These are phyloP conservation scores for Neoitamus cyanurus DNA, from an alignment of 2,888 invertebrate genomes.

Conservation along the genomic window DNA sequence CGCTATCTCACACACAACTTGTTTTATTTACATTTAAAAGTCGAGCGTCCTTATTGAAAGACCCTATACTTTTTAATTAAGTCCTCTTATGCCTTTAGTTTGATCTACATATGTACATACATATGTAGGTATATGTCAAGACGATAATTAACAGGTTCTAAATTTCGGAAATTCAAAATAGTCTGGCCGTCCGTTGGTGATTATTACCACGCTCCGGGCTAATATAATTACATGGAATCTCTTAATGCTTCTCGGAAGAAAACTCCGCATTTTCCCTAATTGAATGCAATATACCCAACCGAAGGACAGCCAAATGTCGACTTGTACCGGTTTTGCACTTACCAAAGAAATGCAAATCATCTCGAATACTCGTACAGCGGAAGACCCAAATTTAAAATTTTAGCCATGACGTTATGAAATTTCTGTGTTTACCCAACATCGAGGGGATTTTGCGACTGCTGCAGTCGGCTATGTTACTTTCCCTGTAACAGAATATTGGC, in stretches of 20 bases:
- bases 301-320: background rate
- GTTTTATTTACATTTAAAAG: no score
- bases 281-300: background rate
- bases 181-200: background rate
- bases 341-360: conserved; percentile 1
- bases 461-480: background rate
- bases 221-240: background rate
- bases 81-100: no score
- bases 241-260: background rate
- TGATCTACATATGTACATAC: no score
- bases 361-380: background rate
- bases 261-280: background rate
- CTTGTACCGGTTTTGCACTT: background rate
- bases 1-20: no score
- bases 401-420: background rate
- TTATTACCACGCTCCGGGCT: background rate
- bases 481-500: background rate
- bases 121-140: background rate
- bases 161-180: background rate
- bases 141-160: background rate
- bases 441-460: background rate
- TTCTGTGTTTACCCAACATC: background rate
- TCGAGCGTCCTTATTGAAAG: no score
- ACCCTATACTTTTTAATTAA: no score
- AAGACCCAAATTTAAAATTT: background rate